Percentiles rank a stretch among this genome's conserved stretches.
Conservation (phyloP, 2,888 invertebrate species). For the Sminthurinus aureus region DNA sequence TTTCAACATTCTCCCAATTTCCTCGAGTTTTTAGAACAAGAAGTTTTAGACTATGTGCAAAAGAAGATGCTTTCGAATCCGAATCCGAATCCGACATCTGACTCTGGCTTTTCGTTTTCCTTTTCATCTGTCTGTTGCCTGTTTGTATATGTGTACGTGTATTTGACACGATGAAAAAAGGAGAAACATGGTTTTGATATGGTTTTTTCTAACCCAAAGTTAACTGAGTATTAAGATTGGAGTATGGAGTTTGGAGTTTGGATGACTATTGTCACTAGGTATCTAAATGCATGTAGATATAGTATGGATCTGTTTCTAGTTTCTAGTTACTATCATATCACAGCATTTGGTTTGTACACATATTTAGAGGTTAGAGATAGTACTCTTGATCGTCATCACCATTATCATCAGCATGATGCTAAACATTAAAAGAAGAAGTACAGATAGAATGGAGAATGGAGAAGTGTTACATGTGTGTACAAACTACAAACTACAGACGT, state of each 20-base stretch:
- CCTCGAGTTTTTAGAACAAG: not conserved
- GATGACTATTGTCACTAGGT: conserved; percentile 7
- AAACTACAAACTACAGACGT: too few relatives aligned
- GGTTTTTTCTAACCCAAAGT: not conserved
- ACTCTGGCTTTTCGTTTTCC: not conserved
- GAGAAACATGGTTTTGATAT: not conserved
- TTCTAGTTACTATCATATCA: too few relatives aligned
- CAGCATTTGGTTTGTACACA: not conserved
- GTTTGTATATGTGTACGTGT: conserved; percentile 20
- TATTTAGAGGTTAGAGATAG: not conserved
- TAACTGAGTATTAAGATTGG: not conserved
- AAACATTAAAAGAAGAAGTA: not conserved
- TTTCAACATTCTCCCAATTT: not conserved
- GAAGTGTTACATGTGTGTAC: conserved; percentile 54
- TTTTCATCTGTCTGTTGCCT: not conserved
- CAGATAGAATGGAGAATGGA: conserved; percentile 14
- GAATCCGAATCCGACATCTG: not conserved
- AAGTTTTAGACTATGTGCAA: too few relatives aligned
- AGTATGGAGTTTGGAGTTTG: not conserved
- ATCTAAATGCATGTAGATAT: too few relatives aligned
- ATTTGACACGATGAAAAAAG: not conserved
- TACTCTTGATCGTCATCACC: too few relatives aligned
- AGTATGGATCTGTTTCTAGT: not conserved
- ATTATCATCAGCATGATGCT: not conserved
- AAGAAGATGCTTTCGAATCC: not conserved